Base-by-base conservation (phyloP, 64 coral and sea anemone genomes). In the Acropora tenuis region DNA sequence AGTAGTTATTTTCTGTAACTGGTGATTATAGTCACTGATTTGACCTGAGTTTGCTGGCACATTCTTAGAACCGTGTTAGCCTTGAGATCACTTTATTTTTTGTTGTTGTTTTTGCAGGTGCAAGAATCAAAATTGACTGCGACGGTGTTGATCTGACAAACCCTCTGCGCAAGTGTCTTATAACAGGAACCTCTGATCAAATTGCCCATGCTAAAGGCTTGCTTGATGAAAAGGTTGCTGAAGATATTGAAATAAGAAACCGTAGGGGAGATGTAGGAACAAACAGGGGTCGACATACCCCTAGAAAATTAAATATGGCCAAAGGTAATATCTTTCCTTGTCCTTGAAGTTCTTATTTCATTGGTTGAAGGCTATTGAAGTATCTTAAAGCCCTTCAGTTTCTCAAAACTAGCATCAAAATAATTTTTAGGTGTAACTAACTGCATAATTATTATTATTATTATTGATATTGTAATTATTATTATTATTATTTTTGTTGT, bases 191-290 rank as follows among this genome's bases (percentile, higher is more conserved):
- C 4, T 43, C 65, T 5, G 91, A 92, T 41, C 91, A 92, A 68
- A 92, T 92, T 68, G 83, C 91, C 30, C 87, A 16, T 87, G 91
- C 91, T n/a, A 92, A 92, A 42, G 91, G 91, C 43, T 76, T 92
- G 12, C 57, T 92, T 1, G 83, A 92, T 92, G 91, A 92, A 18
- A 86, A 86, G 47, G 46, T 92, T 11, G 91, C 83, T 4, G 91
- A 92, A 71, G 73, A 92, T 59, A 60, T 87, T n/a, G 73, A 76
- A 84, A 84, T 84, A 9, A 13, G 82, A 16, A 45, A 63, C 71
- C 43, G 82, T 45, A 84, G 63, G 43, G 61, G 82, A 11, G 82
- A 84, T 48, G 45, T 46, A 10, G 45, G 61, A 84, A 69, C 47
- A 44, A 7, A 43, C 0, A 69, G 63, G 67, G 49, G 47, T 6